Conservation (phyloP, 1,140 invertebrate species). For the Euglossa dilemma region DNA sequence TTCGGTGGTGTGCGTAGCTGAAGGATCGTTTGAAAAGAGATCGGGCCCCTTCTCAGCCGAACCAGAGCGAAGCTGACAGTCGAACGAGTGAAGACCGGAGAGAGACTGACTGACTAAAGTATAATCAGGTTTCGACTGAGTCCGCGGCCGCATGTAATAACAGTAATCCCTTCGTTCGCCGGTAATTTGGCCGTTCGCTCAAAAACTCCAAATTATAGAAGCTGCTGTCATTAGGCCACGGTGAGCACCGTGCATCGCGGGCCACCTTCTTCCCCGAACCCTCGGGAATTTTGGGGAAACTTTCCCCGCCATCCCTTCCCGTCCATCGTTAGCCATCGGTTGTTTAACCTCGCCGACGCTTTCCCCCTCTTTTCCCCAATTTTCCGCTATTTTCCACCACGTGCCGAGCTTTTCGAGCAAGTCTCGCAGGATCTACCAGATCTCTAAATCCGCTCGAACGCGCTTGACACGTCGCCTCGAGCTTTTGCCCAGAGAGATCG, state of each 20-base stretch:
- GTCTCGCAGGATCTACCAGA: no score
- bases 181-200: conserved; percentile 81
- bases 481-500: background rate
- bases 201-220: conserved; percentile 82
- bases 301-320: conserved; percentile 38
- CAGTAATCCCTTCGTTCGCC: conserved; percentile 80
- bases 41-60: conserved; percentile 34
- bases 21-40: conserved; percentile 57
- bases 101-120: conserved; percentile 77
- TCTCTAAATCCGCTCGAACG: no score
- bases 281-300: conserved; percentile 76
- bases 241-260: conserved; percentile 62
- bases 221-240: conserved; percentile 80
- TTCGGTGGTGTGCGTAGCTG: conserved; percentile 40
- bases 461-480: no score
- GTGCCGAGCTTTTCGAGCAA: no score
- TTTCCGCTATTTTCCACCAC: no score
- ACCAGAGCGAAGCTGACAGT: conserved; percentile 74
- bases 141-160: conserved; percentile 80
- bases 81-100: conserved; percentile 70
- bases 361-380: background rate
- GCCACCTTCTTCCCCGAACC: conserved; percentile 74
- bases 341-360: background rate
- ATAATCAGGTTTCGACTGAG: conserved; percentile 80
- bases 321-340: conserved; percentile 56